Evolutionary conservation across 2,888 invertebrate genomes (phyloP), one percentile per base, ranked within the genome.

Genomic region (Trissolcus japonicus): DNA sequence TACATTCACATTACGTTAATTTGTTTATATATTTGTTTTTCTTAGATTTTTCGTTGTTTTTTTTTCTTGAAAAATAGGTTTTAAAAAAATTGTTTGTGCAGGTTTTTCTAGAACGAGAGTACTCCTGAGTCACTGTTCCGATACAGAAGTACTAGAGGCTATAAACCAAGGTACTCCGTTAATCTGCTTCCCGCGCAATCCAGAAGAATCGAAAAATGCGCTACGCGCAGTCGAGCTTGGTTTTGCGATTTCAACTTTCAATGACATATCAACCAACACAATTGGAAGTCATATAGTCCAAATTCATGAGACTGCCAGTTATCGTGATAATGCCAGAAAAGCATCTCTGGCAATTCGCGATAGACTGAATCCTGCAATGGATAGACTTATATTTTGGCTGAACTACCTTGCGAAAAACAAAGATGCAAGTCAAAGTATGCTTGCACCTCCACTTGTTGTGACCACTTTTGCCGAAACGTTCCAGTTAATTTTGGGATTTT

Each of bases 151-250:
- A 56, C 74, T 89, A 7, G 89, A 88, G 74, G 81, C 84, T 9
- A 84, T 83, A 9, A 87, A 86, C 67, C 89, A 89, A 67, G 87
- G 89, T 7, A 85, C 85, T 3, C 89, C 89, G n/a, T 71, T 89
- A 35, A 83, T 88, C 63, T 89, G 89, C 66, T 84, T 89, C 19
- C 87, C 89, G 0, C 82, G 87, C n/a, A 82, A 81, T 40, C 21
- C 75, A 0, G 79, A 86, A 50, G 89, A 89, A 75, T 74, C 75
- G 0, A 80, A 71, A 50, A 89, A 87, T 57, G 81, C 84, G 0
- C 60, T 74, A 3, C 83, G 87, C n/a, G 86, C 83, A 2, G 66
- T 83, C 0, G 82, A 84, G 21, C 79, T 88, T 16, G 86, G 86
- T 4, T 85, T 88, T 54, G 83, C 80, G 1, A 79, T 76, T 9